phyloP scores from a whole-genome alignment of 2,113 vertebrate species.

The Cyanoderma ruficeps region DNA sequence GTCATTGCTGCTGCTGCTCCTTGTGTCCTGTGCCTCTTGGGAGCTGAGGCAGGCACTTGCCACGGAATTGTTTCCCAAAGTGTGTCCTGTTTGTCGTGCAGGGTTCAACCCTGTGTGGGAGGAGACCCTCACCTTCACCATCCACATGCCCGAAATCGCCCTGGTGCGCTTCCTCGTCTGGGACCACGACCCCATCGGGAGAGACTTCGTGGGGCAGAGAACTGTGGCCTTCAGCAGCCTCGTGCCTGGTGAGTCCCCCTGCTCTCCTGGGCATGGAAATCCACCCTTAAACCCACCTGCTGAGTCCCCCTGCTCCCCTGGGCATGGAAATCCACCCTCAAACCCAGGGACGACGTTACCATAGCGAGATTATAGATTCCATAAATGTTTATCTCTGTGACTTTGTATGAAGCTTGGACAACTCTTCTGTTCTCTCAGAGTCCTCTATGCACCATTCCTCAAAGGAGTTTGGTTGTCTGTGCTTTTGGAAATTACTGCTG shows the following conservation, averaged over 20 bases:
- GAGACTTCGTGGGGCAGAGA: slow-evolving; percentile 96
- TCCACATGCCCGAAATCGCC: slow-evolving; percentile 94
- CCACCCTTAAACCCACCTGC: background rate
- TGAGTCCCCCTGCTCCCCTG: too few relatives aligned
- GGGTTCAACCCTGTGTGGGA: slow-evolving; percentile 99
- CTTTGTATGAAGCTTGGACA: background rate
- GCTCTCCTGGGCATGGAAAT: background rate
- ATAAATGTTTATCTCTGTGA: background rate
- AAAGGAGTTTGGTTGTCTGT: background rate
- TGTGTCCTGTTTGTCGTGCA: slow-evolving; percentile 48
- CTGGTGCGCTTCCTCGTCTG: slow-evolving; percentile 96
- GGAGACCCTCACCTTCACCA: slow-evolving; percentile 93
- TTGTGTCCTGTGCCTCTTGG: background rate
- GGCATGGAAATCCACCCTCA: background rate
- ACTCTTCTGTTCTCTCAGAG: background rate
- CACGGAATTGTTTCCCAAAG: background rate
- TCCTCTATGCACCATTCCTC: background rate
- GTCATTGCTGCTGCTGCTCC: background rate
- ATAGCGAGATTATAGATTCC: too few relatives aligned
- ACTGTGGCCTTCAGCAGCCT: slow-evolving; percentile 95
- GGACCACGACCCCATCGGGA: slow-evolving; percentile 97
- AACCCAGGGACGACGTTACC: background rate
- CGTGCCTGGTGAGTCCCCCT: slow-evolving; percentile 84
- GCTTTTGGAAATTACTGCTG: background rate
- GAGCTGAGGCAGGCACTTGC: background rate